Percentiles rank a stretch among this genome's conserved stretches.
Evolutionary conservation across 2,888 invertebrate genomes (phyloP).

Genomic region (Drosophila austrosaltans): DNA sequence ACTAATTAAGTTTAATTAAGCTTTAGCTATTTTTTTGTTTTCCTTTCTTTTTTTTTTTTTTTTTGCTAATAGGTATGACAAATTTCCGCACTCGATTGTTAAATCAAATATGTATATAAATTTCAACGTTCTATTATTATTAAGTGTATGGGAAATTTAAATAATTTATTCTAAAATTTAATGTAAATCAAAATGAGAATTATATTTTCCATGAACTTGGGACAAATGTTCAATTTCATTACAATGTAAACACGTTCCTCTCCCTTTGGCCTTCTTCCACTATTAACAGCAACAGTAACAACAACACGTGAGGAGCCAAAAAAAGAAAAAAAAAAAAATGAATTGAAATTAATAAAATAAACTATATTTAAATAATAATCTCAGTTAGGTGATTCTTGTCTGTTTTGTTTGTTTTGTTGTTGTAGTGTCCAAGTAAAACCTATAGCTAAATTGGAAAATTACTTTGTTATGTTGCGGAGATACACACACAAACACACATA

Average conservation of each 20-base stretch:
- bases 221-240: conserved; percentile 28
- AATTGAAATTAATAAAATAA: conserved; percentile 2
- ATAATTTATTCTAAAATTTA: conserved; percentile 29
- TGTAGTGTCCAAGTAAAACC: conserved; percentile 37
- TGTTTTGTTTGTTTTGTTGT: neutral
- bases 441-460: conserved; percentile 74
- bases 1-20: too few relatives aligned
- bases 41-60: too few relatives aligned
- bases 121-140: conserved; percentile 35
- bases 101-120: conserved; percentile 38
- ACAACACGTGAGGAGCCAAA: neutral
- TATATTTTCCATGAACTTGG: conserved; percentile 73
- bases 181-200: conserved; percentile 55
- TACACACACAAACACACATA: conserved; percentile 15
- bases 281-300: neutral
- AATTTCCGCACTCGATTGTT: conserved; percentile 40
- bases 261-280: conserved; percentile 5
- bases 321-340: neutral
- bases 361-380: conserved; percentile 17
- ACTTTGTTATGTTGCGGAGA: conserved; percentile 60
- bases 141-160: conserved; percentile 56
- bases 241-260: conserved; percentile 40
- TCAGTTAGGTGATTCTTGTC: neutral
- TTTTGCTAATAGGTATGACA: conserved; percentile 5
- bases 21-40: neutral